Evolutionary conservation across 1,140 invertebrate species (phyloP).

Genomic region (Papilio glaucus): DNA sequence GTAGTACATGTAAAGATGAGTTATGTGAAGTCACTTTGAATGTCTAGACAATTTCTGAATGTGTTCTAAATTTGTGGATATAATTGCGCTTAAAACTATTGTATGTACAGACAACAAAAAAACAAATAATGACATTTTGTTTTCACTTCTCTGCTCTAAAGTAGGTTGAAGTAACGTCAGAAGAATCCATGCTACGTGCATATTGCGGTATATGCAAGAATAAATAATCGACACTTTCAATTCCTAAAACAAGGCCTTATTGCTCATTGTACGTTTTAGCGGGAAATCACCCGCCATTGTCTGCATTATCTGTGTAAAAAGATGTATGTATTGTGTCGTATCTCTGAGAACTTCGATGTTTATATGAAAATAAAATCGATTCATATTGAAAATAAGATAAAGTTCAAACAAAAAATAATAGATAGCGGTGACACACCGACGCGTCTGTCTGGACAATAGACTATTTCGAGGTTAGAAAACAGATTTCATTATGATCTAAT

Average conservation of each 20-base stretch:
- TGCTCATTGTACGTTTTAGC: conserved; percentile 7
- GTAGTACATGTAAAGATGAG: no score
- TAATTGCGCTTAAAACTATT: no score
- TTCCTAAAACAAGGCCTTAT: conserved; percentile 21
- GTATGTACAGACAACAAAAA: no score
- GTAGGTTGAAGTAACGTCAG: not conserved
- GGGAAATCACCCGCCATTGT: conserved; percentile 7
- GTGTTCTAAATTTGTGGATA: no score
- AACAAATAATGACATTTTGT: no score
- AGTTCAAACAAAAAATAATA: conserved; percentile 24
- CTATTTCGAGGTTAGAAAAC: conserved; percentile 20
- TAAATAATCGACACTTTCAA: conserved; percentile 3
- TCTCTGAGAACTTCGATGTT: not conserved
- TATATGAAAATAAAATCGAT: not conserved
- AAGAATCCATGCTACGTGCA: not conserved
- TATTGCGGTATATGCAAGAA: not conserved
- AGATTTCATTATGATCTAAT: not conserved
- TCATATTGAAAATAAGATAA: conserved; percentile 18
- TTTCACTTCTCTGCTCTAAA: not conserved
- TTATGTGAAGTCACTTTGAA: no score
- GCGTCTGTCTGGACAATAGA: conserved; percentile 30
- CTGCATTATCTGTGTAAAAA: not conserved
- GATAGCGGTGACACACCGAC: conserved; percentile 7
- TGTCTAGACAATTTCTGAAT: no score
- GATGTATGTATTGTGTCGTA: not conserved